Conservation (phyloP, 2,113 vertebrate species). For the Ptychochromis oligacanthus region DNA sequence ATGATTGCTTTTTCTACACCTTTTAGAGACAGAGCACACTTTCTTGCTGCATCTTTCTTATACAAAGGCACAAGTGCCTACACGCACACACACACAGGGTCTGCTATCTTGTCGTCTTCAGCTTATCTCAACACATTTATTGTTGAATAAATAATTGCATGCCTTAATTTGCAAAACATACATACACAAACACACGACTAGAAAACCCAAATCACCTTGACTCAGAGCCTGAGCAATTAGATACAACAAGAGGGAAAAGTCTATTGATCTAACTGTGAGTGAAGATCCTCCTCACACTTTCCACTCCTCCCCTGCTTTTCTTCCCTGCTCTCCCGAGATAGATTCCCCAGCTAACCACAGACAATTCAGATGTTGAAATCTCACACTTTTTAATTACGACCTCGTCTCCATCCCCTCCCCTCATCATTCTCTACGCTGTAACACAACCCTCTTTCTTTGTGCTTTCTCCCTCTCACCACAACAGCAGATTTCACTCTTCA, state of each 20-base stretch:
- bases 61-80: background rate
- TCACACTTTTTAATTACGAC: constrained; percentile 65
- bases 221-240: constrained; percentile 63
- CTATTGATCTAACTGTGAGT: constrained; percentile 66
- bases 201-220: constrained; percentile 50
- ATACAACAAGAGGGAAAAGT: constrained; percentile 49
- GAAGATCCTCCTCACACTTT: constrained; percentile 39
- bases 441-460: background rate
- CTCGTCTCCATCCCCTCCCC: constrained; percentile 4
- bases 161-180: background rate
- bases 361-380: constrained; percentile 64
- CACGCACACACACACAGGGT: background rate
- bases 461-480: background rate
- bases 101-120: constrained; percentile 17
- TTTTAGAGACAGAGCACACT: constrained; percentile 37
- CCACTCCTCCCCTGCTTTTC: background rate
- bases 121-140: constrained; percentile 21
- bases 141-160: constrained; percentile 23
- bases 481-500: background rate
- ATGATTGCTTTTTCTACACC: constrained; percentile 64
- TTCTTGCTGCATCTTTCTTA: constrained; percentile 17
- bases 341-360: constrained; percentile 30
- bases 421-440: background rate
- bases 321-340: constrained; percentile 43
- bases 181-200: background rate